A percentile compares a stretch with the other conserved stretches of the same genome.
Conservation (phyloP, 2,113 vertebrate genomes). For the Loxodonta africana region DNA sequence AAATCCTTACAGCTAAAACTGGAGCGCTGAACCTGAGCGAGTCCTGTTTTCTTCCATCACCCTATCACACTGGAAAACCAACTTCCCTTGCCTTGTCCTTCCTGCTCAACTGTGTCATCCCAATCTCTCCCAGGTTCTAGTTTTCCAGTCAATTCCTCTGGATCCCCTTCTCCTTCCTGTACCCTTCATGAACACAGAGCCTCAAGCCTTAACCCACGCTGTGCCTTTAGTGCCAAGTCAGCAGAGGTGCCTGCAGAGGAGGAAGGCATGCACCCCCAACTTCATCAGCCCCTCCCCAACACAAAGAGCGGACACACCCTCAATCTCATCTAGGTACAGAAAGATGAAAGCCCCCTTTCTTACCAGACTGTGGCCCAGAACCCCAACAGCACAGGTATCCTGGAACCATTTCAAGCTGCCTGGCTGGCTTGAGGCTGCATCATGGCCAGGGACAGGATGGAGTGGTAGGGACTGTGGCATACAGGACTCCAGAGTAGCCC, state of each 20-base stretch:
- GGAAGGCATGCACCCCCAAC: too few relatives aligned
- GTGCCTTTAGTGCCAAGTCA: not conserved
- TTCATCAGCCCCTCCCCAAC: not conserved
- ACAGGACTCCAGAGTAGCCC: not conserved
- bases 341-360: not conserved
- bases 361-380: not conserved
- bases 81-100: too few relatives aligned
- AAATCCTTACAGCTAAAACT: not conserved
- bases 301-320: fast-evolving
- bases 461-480: not conserved
- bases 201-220: not conserved
- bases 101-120: not conserved
- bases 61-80: not conserved
- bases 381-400: fast-evolving
- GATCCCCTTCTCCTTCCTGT: not conserved
- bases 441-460: not conserved
- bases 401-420: not conserved
- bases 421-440: not conserved
- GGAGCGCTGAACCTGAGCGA: not conserved
- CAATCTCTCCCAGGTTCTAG: not conserved
- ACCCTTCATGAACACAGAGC: not conserved
- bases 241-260: not conserved
- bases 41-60: not conserved
- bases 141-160: not conserved
- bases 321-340: not conserved